Conservation (phyloP, 2,888 invertebrate genomes). For the Eupithecia insigniata region DNA sequence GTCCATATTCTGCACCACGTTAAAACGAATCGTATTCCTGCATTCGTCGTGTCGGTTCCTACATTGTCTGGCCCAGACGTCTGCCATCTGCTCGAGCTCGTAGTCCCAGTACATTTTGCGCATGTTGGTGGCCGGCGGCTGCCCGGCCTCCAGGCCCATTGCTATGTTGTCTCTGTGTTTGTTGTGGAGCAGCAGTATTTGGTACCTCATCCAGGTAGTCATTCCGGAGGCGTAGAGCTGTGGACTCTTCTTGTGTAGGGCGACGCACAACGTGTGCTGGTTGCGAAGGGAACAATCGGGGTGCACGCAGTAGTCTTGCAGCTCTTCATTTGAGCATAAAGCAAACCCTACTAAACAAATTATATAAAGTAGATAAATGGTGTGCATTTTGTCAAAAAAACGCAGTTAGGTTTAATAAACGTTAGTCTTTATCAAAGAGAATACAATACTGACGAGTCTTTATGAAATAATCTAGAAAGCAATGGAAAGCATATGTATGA, state of each 20-base stretch:
- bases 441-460: too few relatives aligned
- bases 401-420: not conserved
- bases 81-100: constrained; percentile 76
- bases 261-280: constrained; percentile 75
- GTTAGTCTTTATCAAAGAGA: not conserved
- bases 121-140: constrained; percentile 80
- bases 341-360: constrained; percentile 52
- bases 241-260: constrained; percentile 65
- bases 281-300: constrained; percentile 75
- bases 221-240: constrained; percentile 75
- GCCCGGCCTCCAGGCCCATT: constrained; percentile 76
- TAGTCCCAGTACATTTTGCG: constrained; percentile 82
- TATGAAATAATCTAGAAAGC: not conserved
- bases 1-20: constrained; percentile 78
- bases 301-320: constrained; percentile 66
- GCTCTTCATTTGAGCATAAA: constrained; percentile 42
- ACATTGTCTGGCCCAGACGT: constrained; percentile 79
- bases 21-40: constrained; percentile 74
- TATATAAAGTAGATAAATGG: constrained; percentile 56
- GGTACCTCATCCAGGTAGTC: constrained; percentile 78
- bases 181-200: constrained; percentile 74
- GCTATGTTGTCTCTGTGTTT: constrained; percentile 78
- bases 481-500: too few relatives aligned
- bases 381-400: constrained; percentile 50
- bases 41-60: constrained; percentile 80